phyloP scores from a whole-genome alignment of 2,113 vertebrate genomes.

The Elaphurus davidianus region DNA sequence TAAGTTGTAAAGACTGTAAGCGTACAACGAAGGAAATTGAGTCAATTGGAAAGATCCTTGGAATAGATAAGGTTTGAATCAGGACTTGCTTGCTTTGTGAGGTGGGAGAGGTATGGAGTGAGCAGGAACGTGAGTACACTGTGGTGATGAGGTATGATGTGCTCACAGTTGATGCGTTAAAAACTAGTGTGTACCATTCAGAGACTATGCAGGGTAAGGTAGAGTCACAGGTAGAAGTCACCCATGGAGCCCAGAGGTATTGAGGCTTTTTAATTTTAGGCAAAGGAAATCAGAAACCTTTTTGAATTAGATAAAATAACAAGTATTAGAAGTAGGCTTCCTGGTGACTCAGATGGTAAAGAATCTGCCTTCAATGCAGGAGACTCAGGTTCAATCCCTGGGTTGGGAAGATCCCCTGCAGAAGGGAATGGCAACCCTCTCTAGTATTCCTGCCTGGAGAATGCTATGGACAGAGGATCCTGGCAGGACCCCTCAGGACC shows the following conservation, averaged over 20 bases:
- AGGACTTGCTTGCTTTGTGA: not conserved
- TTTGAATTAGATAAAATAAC: not conserved
- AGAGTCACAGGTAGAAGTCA: not conserved
- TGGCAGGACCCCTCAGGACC: not conserved
- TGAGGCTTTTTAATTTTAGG: not conserved
- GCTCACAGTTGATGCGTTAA: not conserved
- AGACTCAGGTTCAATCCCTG: not conserved
- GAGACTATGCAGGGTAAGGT: not conserved
- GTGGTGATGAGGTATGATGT: not conserved
- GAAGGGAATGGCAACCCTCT: not conserved
- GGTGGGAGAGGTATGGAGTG: not conserved
- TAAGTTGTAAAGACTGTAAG: not conserved
- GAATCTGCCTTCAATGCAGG: not conserved
- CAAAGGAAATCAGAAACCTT: not conserved
- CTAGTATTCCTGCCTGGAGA: not conserved
- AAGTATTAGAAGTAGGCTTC: not conserved
- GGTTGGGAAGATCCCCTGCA: not conserved
- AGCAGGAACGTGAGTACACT: not conserved
- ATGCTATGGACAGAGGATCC: not conserved
- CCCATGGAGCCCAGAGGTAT: not conserved
- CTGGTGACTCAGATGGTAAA: not conserved
- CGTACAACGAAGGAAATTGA: not conserved
- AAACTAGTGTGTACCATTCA: not conserved
- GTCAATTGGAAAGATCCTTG: not conserved
- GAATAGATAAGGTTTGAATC: not conserved